Evolutionary conservation across 2,797 vertebrate species (phyloP).

Genomic region (Coreius guichenoti): DNA sequence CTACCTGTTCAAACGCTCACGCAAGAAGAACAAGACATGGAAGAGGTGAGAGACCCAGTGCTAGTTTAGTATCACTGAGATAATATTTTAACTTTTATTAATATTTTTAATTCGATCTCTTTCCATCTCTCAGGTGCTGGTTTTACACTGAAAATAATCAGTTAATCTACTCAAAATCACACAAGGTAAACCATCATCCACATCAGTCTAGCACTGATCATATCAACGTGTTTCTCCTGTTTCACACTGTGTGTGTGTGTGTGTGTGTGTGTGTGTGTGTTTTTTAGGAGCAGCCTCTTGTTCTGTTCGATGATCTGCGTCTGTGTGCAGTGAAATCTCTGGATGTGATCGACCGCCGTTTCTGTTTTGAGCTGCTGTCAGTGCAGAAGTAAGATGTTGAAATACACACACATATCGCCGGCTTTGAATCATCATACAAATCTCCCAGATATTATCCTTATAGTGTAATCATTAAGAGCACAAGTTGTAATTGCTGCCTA

Average conservation of each 20-base stretch:
- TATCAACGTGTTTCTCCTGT: not conserved
- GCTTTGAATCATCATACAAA: too few species aligned
- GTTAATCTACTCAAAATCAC: slow-evolving; percentile 77
- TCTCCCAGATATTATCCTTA: not conserved
- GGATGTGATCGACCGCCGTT: slow-evolving; percentile 74
- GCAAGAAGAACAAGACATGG: slow-evolving; percentile 79
- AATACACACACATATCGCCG: not conserved
- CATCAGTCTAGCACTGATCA: not conserved
- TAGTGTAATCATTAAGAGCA: not conserved
- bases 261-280: not conserved
- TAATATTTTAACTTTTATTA: not conserved
- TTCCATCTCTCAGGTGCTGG: slow-evolving; percentile 72
- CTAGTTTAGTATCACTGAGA: not conserved
- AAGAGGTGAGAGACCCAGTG: slow-evolving; percentile 70
- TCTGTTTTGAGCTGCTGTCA: slow-evolving; percentile 80
- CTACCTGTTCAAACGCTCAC: slow-evolving; percentile 79
- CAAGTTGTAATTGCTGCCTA: not conserved
- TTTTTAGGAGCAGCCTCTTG: slow-evolving; percentile 68
- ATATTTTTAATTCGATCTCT: not conserved
- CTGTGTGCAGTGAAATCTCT: slow-evolving; percentile 77
- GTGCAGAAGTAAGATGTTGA: slow-evolving; percentile 75
- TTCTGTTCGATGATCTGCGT: slow-evolving; percentile 79
- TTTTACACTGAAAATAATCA: slow-evolving; percentile 78
- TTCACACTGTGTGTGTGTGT: not conserved
- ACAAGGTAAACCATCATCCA: slow-evolving; percentile 69